Evolutionary conservation across 1,140 invertebrate genomes (phyloP).

Genomic region (Drosophila asahinai): DNA sequence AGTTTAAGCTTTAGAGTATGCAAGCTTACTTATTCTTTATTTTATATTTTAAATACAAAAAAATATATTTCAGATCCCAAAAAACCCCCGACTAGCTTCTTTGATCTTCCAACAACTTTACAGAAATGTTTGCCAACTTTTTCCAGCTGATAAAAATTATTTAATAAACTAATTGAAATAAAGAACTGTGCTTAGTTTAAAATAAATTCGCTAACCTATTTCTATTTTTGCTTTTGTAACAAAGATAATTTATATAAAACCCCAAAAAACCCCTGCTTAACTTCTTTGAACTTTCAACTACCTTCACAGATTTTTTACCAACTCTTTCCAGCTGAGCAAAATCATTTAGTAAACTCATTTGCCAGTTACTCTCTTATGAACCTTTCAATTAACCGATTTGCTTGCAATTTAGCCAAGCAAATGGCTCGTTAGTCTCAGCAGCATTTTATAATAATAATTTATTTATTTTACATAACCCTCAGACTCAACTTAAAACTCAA

Average conservation of each 20-base stretch:
- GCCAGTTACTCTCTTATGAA: conserved; percentile 23
- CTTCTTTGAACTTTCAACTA: not conserved
- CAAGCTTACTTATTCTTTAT: not conserved
- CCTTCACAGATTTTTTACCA: not conserved
- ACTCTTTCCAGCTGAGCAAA: not conserved
- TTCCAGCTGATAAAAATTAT: not conserved
- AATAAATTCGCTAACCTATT: too few species aligned
- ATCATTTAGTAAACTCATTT: conserved; percentile 1
- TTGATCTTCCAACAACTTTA: too few species aligned
- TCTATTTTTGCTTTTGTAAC: too few species aligned
- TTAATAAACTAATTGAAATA: too few species aligned
- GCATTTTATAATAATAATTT: conserved; percentile 32
- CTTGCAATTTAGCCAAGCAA: conserved; percentile 33
- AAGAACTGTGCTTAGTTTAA: not conserved
- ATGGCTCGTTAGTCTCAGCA: conserved; percentile 36
- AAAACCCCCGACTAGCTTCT: too few species aligned
- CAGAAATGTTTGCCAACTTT: too few species aligned
- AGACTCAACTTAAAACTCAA: not conserved
- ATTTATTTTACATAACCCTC: conserved; percentile 36
- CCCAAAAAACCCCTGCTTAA: not conserved
- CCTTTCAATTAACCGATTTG: conserved; percentile 40
- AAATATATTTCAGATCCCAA: too few species aligned
- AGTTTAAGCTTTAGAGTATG: not conserved
- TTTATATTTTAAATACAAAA: too few species aligned
- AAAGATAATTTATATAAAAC: too few species aligned